Base-by-base conservation (phyloP, 2,797 vertebrate genomes). In the Microcaecilia unicolor region DNA sequence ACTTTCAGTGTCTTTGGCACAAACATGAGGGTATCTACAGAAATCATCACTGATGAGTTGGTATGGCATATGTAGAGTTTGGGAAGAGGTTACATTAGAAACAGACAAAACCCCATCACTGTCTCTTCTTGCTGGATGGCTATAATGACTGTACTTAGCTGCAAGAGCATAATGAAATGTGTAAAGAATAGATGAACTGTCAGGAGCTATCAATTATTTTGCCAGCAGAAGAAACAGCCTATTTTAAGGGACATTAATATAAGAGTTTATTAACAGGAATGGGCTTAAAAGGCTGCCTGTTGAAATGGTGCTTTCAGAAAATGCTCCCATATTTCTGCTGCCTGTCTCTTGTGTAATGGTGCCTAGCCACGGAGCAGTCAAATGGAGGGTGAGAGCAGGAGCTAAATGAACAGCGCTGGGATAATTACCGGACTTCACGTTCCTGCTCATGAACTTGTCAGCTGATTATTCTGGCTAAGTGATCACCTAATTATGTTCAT, bases 241-340 rank as follows among this genome's bases (percentile, higher is more conserved):
- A 10, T 15, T 15, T 15, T 7, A 37, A 13, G 3, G 6, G 29
- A 10, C 10, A 3, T 43, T 36, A 16, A 15, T 34, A 32, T 22
- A 22, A 18, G 15, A 9, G 17, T 5, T 37, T 26, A 7, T 13
- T 19, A 36, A 15, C 6, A 40, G 28, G 23, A 41, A 36, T 0
- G 13, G 8, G 20, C 9, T 12, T 10, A 17, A 25, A 37, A 4
- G 29, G 8, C 3, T 28, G 12, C 21, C 4, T 4, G 15, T 6
- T 47, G 27, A 43, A 28, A 15, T 9, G 29, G 11, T 8, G 2
- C 29, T 22, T 31, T 31, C 22, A 28, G 28, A 20, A 44, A 55
- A 34, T 15, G 6, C 15, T 2, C 11, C 18, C 7, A n/a, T 39
- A 14, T 34, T 50, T 24, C 18, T 35, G 4, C 9, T 38, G 15